phyloP scores from a whole-genome alignment of 53 echinoderm and acorn worm species.

The Echinometra lucunter region DNA sequence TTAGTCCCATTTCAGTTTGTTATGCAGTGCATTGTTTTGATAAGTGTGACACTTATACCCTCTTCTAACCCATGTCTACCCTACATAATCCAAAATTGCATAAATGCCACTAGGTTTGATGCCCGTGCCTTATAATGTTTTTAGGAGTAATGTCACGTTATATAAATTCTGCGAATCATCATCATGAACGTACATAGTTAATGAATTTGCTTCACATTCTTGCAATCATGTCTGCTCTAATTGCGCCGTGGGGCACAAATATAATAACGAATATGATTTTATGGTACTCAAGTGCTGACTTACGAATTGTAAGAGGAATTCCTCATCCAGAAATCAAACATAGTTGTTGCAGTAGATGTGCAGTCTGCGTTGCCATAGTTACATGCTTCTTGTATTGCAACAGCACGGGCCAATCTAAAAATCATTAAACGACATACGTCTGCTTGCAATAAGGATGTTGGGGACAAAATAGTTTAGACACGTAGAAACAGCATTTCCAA shows the following conservation, averaged over 20 bases:
- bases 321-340: conserved; percentile 74
- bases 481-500: too few species aligned
- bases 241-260: not conserved
- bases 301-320: conserved; percentile 66
- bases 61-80: not conserved
- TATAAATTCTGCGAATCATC: not conserved
- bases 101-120: too few species aligned
- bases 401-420: conserved; percentile 73
- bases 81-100: not conserved
- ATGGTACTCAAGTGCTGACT: conserved; percentile 40
- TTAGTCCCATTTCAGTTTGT: too few species aligned
- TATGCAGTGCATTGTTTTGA: too few species aligned
- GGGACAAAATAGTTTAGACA: not conserved
- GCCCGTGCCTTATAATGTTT: not conserved
- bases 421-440: not conserved
- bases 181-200: not conserved
- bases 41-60: not conserved
- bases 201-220: too few species aligned
- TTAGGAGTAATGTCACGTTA: not conserved
- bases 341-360: conserved; percentile 47
- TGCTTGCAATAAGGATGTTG: not conserved
- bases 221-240: not conserved
- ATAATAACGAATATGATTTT: not conserved
- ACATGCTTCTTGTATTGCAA: conserved; percentile 75
- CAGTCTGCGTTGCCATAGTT: conserved; percentile 75